Percentiles rank a stretch among this genome's conserved stretches.
Evolutionary conservation across 2,797 vertebrate species (phyloP).

Genomic region (Hozukius guyotensis): DNA sequence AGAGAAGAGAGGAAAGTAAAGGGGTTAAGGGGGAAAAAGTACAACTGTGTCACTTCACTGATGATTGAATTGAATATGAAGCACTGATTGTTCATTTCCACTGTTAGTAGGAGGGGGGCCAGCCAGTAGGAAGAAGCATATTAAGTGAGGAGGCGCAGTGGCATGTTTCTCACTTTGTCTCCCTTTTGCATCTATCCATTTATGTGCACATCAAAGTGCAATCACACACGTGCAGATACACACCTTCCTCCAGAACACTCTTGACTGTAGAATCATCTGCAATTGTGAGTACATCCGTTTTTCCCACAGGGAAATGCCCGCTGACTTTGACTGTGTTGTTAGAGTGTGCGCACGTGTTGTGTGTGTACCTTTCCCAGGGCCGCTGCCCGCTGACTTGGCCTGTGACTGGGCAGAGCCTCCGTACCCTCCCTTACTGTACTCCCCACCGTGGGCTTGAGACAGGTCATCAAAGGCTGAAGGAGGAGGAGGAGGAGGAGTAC

Average conservation of each 20-base stretch:
- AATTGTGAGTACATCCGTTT: slow-evolving; percentile 50
- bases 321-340: slow-evolving; percentile 37
- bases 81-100: slow-evolving; percentile 36
- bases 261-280: slow-evolving; percentile 57
- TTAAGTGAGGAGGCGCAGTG: slow-evolving; percentile 57
- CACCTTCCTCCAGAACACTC: slow-evolving; percentile 53
- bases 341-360: slow-evolving; percentile 38
- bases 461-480: slow-evolving; percentile 94
- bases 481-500: slow-evolving; percentile 51
- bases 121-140: slow-evolving; percentile 75
- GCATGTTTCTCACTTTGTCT: slow-evolving; percentile 39
- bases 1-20: slow-evolving; percentile 17
- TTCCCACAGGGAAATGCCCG: slow-evolving; percentile 22
- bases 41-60: slow-evolving; percentile 26
- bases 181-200: slow-evolving; percentile 35
- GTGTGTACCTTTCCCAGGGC: slow-evolving; percentile 93
- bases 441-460: slow-evolving; percentile 91
- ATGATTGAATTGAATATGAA: slow-evolving; percentile 5
- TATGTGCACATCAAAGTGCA: slow-evolving; percentile 46
- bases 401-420: slow-evolving; percentile 92
- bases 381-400: slow-evolving; percentile 91
- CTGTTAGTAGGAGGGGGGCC: slow-evolving; percentile 71
- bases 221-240: slow-evolving; percentile 67
- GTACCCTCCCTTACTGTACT: slow-evolving; percentile 96
- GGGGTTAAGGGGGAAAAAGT: slow-evolving; percentile 14